These are phyloP conservation scores for Blastobasis lacticolella DNA, from an alignment of 2,888 invertebrate species.

Conservation along the genomic window DNA sequence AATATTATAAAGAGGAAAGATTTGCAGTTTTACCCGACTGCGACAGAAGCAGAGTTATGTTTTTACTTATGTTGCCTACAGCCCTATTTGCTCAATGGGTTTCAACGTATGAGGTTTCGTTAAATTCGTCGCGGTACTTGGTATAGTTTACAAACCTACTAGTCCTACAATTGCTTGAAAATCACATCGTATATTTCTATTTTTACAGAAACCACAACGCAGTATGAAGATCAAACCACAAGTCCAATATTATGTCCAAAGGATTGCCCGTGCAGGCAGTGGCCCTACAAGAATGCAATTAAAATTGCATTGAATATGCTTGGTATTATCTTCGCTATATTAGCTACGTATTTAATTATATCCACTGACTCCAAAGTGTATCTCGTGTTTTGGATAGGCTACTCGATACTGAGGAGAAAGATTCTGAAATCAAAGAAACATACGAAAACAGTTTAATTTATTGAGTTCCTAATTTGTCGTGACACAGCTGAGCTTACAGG, in stretches of 20 bases:
- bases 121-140: too few relatives aligned
- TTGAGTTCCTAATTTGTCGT: too few relatives aligned
- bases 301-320: constrained; percentile 37
- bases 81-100: too few relatives aligned
- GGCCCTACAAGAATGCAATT: constrained; percentile 11
- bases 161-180: too few relatives aligned
- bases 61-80: too few relatives aligned
- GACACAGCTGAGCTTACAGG: too few relatives aligned
- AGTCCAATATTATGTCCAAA: constrained; percentile 23
- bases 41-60: too few relatives aligned
- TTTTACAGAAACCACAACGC: constrained; percentile 31
- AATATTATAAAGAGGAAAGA: too few relatives aligned
- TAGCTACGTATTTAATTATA: constrained; percentile 52
- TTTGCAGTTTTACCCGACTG: too few relatives aligned
- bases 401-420: constrained; percentile 50
- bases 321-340: constrained; percentile 47
- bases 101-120: too few relatives aligned
- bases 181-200: not conserved
- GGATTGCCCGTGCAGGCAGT: constrained; percentile 35
- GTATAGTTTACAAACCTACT: too few relatives aligned
- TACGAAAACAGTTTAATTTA: too few relatives aligned
- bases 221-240: constrained; percentile 19
- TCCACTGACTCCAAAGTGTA: constrained; percentile 54
- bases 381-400: constrained; percentile 55
- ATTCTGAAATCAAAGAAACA: constrained; percentile 31